These are phyloP conservation scores for Hemithea aestivaria DNA, from an alignment of 2,888 invertebrate species.

Conservation along the genomic window DNA sequence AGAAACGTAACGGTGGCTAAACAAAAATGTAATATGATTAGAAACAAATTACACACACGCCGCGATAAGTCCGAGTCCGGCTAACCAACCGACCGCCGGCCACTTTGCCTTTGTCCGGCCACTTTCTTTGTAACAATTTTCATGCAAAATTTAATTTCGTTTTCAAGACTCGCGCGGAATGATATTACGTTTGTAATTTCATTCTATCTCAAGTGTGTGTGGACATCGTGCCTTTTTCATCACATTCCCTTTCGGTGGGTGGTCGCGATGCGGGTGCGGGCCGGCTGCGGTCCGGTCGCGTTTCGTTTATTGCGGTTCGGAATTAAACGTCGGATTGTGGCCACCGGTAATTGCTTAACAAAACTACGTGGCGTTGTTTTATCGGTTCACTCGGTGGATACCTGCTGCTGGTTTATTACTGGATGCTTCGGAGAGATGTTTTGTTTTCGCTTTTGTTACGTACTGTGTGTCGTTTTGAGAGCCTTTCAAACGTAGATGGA, in stretches of 20 bases:
- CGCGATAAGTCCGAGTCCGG: slow-evolving; percentile 50
- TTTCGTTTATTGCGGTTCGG: slow-evolving; percentile 72
- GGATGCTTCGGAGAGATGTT: slow-evolving; percentile 37
- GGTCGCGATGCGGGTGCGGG: slow-evolving; percentile 30
- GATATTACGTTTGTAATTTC: slow-evolving; percentile 76
- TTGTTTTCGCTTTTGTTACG: slow-evolving; percentile 13
- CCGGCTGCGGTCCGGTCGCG: slow-evolving; percentile 40
- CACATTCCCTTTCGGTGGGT: slow-evolving; percentile 75
- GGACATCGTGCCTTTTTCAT: slow-evolving; percentile 77
- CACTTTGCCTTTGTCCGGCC: slow-evolving; percentile 69
- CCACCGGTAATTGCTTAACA: slow-evolving; percentile 70
- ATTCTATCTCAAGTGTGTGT: slow-evolving; percentile 75
- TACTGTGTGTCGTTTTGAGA: neutral
- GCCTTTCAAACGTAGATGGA: no score
- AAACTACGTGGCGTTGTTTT: slow-evolving; percentile 60
- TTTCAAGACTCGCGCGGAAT: slow-evolving; percentile 78
- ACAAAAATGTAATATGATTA: slow-evolving; percentile 73
- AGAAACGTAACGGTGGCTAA: slow-evolving; percentile 33
- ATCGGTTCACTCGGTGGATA: slow-evolving; percentile 46
- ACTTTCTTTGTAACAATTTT: slow-evolving; percentile 77
- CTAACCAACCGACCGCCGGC: slow-evolving; percentile 65
- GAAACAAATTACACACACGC: slow-evolving; percentile 68
- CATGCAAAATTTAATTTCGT: slow-evolving; percentile 79
- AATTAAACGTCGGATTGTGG: slow-evolving; percentile 72
- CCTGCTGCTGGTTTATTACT: slow-evolving; percentile 44